A percentile compares a stretch with the other conserved stretches of the same genome.
These are phyloP conservation scores for Yponomeuta malinellus DNA, from an alignment of 2,888 invertebrate species.

Conservation along the genomic window DNA sequence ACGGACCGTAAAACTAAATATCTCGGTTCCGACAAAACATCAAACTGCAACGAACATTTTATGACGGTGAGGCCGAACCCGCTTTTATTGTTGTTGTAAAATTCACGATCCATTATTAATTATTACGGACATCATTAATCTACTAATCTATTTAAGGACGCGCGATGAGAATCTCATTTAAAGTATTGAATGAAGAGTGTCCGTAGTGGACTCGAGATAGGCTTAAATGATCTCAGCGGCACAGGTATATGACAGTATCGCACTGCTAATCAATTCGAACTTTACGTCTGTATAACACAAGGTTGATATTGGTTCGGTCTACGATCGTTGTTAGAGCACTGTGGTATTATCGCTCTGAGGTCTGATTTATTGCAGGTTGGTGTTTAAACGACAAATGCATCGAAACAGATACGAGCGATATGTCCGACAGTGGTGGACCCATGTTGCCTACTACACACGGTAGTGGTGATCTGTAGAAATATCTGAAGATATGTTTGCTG, in stretches of 20 bases:
- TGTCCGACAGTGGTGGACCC: constrained; percentile 72
- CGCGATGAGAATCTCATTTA: constrained; percentile 76
- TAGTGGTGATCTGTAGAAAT: background rate
- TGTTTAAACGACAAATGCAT: constrained; percentile 77
- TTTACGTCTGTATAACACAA: constrained; percentile 17
- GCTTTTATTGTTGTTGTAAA: constrained; percentile 74
- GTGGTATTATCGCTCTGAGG: constrained; percentile 28
- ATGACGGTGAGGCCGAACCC: constrained; percentile 63
- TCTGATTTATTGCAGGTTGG: constrained; percentile 76
- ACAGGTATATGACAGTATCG: constrained; percentile 25
- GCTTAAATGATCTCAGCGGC: constrained; percentile 54
- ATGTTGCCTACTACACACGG: constrained; percentile 58
- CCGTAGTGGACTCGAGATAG: constrained; percentile 72
- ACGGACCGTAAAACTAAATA: constrained; percentile 68
- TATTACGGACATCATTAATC: constrained; percentile 76
- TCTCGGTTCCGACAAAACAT: constrained; percentile 52
- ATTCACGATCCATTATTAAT: constrained; percentile 76
- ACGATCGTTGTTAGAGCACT: constrained; percentile 29
- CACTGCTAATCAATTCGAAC: constrained; percentile 22
- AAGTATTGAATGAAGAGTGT: constrained; percentile 76
- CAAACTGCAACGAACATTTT: constrained; percentile 68
- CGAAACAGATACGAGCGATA: constrained; percentile 75
- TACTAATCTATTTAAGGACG: constrained; percentile 76
- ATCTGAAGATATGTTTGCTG: background rate
- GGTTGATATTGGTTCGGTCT: constrained; percentile 24